Evolutionary conservation across 2,797 vertebrate genomes (phyloP).

Genomic region (Sebastiscus tertius): DNA sequence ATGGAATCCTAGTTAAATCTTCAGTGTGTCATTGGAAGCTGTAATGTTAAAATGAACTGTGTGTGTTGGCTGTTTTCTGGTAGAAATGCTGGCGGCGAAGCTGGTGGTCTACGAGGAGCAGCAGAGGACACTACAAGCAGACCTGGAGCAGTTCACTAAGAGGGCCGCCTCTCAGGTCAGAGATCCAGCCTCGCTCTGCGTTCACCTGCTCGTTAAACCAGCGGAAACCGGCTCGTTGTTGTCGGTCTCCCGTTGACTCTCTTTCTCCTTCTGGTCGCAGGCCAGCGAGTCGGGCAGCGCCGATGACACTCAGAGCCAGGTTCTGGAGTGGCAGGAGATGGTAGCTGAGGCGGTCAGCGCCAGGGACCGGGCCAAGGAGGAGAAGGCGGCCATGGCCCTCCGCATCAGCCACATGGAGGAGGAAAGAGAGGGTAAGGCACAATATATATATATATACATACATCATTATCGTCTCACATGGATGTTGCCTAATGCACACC

Average conservation of each 20-base stretch:
- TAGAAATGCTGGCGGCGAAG: slow-evolving; percentile 88
- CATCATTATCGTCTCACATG: too few relatives aligned
- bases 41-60: not conserved
- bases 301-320: slow-evolving; percentile 89
- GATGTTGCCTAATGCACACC: slow-evolving; percentile 7
- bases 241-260: not conserved
- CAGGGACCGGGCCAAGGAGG: slow-evolving; percentile 84
- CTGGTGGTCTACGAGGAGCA: slow-evolving; percentile 91
- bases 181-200: rapidly evolving
- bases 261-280: slow-evolving; percentile 58
- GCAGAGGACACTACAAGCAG: slow-evolving; percentile 90
- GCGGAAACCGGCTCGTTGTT: not conserved
- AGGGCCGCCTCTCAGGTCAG: slow-evolving; percentile 91
- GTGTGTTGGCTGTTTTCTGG: not conserved
- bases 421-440: slow-evolving; percentile 91
- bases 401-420: slow-evolving; percentile 92
- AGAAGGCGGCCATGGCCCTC: slow-evolving; percentile 85
- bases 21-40: too few relatives aligned
- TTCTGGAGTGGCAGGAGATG: slow-evolving; percentile 93
- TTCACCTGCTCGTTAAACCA: too few relatives aligned
- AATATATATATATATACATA: too few relatives aligned
- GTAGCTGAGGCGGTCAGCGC: slow-evolving; percentile 82
- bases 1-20: too few relatives aligned
- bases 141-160: slow-evolving; percentile 93
- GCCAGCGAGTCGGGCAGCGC: slow-evolving; percentile 90